Base-by-base conservation (phyloP, 2,113 vertebrate genomes). In the Dicerorhinus sumatrensis region DNA sequence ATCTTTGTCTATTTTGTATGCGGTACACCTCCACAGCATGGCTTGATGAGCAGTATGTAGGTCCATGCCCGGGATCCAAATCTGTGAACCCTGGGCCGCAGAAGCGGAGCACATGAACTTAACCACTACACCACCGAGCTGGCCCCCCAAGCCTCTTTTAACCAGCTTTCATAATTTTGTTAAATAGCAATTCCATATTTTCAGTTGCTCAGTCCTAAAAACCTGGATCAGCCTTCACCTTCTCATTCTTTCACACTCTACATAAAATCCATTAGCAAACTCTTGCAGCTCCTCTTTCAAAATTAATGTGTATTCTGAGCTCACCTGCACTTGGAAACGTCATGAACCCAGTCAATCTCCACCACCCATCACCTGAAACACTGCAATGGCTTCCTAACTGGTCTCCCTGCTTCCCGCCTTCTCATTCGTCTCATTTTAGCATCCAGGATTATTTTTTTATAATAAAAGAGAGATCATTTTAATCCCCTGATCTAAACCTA, bases 171-270 rank as follows among this genome's bases (percentile, higher is more conserved):
- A 72, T 63, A 31, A 54, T 82, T 75, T 82, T 58, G 36, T 67
- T 62, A 96, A 96, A 62, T 33, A 63, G 3, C 2, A 81, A 42
- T 58, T 82, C 16, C 14, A 46, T 76, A 91, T 85, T 91, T 67
- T 91, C 11, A 63, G 29, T 29, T 91, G 56, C 54, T 73, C 56
- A 82, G 7, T 51, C 33, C 42, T 82, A 62, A 95, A 83, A 89
- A 51, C 18, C 69, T 79, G 23, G 60, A 3, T 77, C 60, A 58
- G 48, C 8, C 27, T 56, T 89, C n/a, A 76, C 70, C 29, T 70
- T 62, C 13, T 91, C 62, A 36, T 46, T 67, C 83, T 73, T 25
- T 85, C 39, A 92, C 25, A 29, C 5, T 20, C 48, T 62, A 27
- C 17, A 36, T 72, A 75, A 33, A 70, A 27, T 58, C 17, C 14